phyloP scores from a whole-genome alignment of 35 echinoderm and acorn worm species.

The Apostichopus californicus region DNA sequence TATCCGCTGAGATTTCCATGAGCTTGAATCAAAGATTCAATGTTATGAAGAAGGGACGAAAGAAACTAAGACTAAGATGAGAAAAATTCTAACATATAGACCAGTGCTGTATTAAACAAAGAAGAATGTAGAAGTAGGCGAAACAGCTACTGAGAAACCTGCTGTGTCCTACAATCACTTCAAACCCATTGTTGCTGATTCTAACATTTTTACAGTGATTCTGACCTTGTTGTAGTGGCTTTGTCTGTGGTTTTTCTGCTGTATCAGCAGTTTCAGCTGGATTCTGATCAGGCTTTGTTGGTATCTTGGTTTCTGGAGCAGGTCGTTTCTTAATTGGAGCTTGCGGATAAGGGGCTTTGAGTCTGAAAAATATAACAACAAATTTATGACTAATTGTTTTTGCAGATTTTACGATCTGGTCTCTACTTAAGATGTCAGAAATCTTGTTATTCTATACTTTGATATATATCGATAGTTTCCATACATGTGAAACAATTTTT shows the following conservation, averaged over 20 bases:
- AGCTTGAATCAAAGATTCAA: too few species aligned
- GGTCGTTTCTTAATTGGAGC: slow-evolving; percentile 64
- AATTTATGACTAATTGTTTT: not conserved
- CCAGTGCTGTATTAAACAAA: too few species aligned
- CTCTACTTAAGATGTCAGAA: too few species aligned
- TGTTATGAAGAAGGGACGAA: too few species aligned
- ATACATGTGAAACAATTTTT: not conserved
- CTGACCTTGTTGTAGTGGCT: slow-evolving; percentile 25
- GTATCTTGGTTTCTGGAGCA: slow-evolving; percentile 50
- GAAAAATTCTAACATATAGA: too few species aligned
- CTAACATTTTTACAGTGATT: not conserved
- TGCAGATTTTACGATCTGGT: not conserved
- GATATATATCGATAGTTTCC: not conserved
- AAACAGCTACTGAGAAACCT: too few species aligned
- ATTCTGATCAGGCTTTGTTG: slow-evolving; percentile 24
- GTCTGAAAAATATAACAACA: not conserved
- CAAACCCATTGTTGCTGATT: not conserved
- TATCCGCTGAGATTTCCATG: too few species aligned
- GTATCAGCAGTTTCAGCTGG: not conserved
- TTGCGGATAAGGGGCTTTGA: slow-evolving; percentile 76
- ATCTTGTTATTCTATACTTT: too few species aligned
- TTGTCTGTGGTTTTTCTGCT: not conserved
- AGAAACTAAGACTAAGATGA: too few species aligned
- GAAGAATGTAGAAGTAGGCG: too few species aligned
- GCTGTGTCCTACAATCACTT: too few species aligned